These are phyloP conservation scores for Natator depressus DNA, from an alignment of 2,113 vertebrate genomes.

Conservation along the genomic window DNA sequence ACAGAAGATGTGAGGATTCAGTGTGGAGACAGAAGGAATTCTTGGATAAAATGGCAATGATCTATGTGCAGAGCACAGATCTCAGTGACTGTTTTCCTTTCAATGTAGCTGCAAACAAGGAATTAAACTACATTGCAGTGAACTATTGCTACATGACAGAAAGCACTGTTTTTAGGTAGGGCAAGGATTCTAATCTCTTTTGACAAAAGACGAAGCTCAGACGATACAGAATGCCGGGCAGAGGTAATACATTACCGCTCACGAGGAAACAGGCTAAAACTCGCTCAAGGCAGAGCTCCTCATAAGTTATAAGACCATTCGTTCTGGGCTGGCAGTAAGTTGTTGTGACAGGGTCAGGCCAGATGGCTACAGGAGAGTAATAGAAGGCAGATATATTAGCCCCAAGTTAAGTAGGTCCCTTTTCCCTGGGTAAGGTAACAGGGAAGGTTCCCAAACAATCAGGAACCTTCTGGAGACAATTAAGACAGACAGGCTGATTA, in stretches of 20 bases:
- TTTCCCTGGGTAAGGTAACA: no score
- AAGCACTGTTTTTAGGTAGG: not conserved
- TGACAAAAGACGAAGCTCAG: not conserved
- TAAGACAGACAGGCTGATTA: no score
- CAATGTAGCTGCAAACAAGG: not conserved
- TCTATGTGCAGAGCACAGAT: accelerated
- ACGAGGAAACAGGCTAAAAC: not conserved
- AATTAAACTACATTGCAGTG: not conserved
- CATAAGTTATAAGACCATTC: not conserved
- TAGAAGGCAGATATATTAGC: no score
- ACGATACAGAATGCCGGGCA: accelerated
- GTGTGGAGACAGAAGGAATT: accelerated
- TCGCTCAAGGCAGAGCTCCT: not conserved
- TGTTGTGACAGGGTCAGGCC: not conserved
- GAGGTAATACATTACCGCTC: not conserved
- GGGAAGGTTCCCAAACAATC: no score
- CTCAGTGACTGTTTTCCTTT: not conserved
- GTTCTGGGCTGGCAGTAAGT: not conserved
- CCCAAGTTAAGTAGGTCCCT: no score
- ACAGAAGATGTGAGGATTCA: not conserved
- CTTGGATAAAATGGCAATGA: accelerated
- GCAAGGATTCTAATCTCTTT: not conserved
- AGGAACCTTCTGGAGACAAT: no score
- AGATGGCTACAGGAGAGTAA: no score
- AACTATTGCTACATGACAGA: not conserved